phyloP scores from a whole-genome alignment of 2,888 invertebrate genomes.

The Rhagium mordax region DNA sequence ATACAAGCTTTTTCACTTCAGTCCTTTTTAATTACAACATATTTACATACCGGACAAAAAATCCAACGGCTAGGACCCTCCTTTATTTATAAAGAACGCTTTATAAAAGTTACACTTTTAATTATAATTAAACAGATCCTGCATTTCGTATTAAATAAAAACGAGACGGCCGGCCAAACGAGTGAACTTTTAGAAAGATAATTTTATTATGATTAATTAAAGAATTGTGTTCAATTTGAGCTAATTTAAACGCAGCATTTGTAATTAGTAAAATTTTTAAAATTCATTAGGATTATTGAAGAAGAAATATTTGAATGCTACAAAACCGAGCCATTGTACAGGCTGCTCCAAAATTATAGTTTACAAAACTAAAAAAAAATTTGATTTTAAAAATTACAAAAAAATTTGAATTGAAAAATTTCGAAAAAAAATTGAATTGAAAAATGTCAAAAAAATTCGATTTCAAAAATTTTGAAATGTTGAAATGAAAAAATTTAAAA shows the following conservation, averaged over 20 bases:
- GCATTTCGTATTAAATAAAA: conserved; percentile 32
- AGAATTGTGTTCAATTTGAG: background rate
- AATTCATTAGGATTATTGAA: too few species aligned
- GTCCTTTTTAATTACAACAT: conserved; percentile 64
- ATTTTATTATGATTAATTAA: background rate
- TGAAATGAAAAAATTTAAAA: too few species aligned
- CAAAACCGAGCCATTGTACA: too few species aligned
- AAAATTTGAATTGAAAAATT: too few species aligned
- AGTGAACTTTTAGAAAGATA: background rate
- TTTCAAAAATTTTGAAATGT: too few species aligned
- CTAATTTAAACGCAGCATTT: background rate
- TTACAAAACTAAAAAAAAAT: too few species aligned
- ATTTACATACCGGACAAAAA: conserved; percentile 55
- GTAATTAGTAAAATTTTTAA: too few species aligned
- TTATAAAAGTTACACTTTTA: conserved; percentile 52
- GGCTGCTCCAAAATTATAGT: too few species aligned
- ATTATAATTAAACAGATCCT: conserved; percentile 51
- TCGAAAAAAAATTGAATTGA: too few species aligned
- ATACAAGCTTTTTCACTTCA: conserved; percentile 67
- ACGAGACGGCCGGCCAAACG: conserved; percentile 4
- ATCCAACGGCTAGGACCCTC: conserved; percentile 17
- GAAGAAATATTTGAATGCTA: too few species aligned
- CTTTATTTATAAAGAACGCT: conserved; percentile 45
- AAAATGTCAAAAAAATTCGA: too few species aligned
- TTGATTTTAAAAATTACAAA: too few species aligned